Conservation (phyloP, 1,140 invertebrate genomes). For the Drosophila leontia region DNA sequence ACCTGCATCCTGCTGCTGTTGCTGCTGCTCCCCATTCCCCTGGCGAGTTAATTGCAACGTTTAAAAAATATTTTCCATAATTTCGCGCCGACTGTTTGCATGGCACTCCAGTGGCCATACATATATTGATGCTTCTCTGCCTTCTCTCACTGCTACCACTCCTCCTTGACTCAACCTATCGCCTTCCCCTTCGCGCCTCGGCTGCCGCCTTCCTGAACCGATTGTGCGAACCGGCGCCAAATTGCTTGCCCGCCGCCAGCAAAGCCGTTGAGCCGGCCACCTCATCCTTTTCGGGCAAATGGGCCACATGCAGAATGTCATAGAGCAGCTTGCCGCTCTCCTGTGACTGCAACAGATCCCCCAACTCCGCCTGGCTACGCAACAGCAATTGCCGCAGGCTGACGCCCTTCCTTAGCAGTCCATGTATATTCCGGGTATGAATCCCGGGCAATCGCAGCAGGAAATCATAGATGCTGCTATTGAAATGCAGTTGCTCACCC, state of each 20-base stretch:
- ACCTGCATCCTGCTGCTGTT: background rate
- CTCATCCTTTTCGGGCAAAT: slow-evolving; percentile 85
- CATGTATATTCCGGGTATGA: slow-evolving; percentile 93
- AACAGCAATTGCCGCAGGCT: slow-evolving; percentile 89
- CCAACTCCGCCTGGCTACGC: slow-evolving; percentile 87
- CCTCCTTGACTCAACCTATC: slow-evolving; percentile 2
- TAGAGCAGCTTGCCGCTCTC: slow-evolving; percentile 87
- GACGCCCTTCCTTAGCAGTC: slow-evolving; percentile 91
- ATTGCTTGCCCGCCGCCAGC: slow-evolving; percentile 72
- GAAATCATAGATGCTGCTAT: slow-evolving; percentile 93
- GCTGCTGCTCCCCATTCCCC: slow-evolving; percentile 10
- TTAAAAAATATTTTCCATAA: slow-evolving; percentile 61
- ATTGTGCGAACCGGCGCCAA: slow-evolving; percentile 67
- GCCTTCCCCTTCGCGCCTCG: slow-evolving; percentile 43
- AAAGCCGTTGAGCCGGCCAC: slow-evolving; percentile 65
- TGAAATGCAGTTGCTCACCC: slow-evolving; percentile 88
- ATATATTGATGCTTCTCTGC: background rate
- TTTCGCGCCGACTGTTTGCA: slow-evolving; percentile 41
- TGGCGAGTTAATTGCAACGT: slow-evolving; percentile 46
- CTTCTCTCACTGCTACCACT: background rate
- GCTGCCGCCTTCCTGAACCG: slow-evolving; percentile 77
- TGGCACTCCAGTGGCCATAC: slow-evolving; percentile 1
- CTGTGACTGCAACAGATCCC: slow-evolving; percentile 89
- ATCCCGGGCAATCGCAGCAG: slow-evolving; percentile 95
- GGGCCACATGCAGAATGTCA: slow-evolving; percentile 88